Evolutionary conservation across 2,888 invertebrate species (phyloP), one percentile per base, ranked within the genome.

Genomic region (Rhopalosiphum nymphaeae): DNA sequence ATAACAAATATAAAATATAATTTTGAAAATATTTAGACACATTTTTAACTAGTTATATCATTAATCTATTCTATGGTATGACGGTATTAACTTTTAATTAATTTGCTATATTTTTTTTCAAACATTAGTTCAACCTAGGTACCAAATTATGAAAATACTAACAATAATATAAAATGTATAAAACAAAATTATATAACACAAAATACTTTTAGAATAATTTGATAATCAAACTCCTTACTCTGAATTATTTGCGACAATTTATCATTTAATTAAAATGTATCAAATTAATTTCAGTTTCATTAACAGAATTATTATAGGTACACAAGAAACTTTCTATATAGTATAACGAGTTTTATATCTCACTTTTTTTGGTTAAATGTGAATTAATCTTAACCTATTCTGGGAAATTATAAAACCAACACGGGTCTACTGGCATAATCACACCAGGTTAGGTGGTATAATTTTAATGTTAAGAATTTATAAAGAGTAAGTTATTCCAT

Each of bases 211-310:
- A n/a, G 0, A 67, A 67, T 16, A n/a, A 29, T 57, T 10, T 26
- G 0, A 67, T 67, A 13, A 67, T n/a, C 13, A 4, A 0, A n/a
- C 2, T n/a, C 2, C 13, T n/a, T 5, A 13, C 3, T n/a, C 16
- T n/a, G 16, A 67, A n/a, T 13, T 4, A 13, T 67, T n/a, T 13
- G 2, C 67, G 16, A 36, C 21, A 0, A 16, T 67, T 67, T 16
- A n/a, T n/a, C 13, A 67, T 67, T n/a, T 1, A 67, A 67, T n/a
- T 61, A 11, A 61, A 29, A 61, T 29, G 0, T 29, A 67, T 11
- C 61, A 29, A 5, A n/a, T 67, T n/a, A 3, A 67, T 67, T 16
- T 36, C 2, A 78, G 21, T 67, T n/a, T n/a, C 21, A 78, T 9
- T 36, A 36, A 36, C 36, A 21, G 21, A 36, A 36, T 67, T 13